phyloP scores from a whole-genome alignment of 2,797 vertebrate genomes.

The Poeciliopsis turneri region DNA sequence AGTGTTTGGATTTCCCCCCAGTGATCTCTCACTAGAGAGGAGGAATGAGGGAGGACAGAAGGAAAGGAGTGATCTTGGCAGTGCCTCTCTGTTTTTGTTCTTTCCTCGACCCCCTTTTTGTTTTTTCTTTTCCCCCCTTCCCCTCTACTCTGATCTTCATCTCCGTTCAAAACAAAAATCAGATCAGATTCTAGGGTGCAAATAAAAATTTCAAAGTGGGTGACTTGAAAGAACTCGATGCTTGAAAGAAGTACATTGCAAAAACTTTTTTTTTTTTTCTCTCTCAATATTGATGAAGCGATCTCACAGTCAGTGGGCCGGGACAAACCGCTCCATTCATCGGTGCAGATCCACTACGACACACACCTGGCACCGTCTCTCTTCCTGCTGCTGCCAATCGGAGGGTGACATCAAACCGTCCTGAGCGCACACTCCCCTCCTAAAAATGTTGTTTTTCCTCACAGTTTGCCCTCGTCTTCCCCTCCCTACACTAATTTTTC shows the following conservation, averaged over 20 bases:
- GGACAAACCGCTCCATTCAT: slow-evolving; percentile 50
- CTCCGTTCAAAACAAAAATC: background rate
- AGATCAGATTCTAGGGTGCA: background rate
- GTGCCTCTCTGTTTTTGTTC: slow-evolving; percentile 53
- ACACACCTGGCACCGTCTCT: slow-evolving; percentile 27
- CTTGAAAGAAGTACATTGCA: background rate
- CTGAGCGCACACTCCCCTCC: slow-evolving; percentile 40
- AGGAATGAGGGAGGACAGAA: slow-evolving; percentile 44
- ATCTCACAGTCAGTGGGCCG: slow-evolving; percentile 29
- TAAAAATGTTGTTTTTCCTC: slow-evolving; percentile 17
- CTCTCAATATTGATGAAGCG: background rate
- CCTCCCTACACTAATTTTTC: background rate
- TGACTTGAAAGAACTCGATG: background rate
- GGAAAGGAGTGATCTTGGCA: slow-evolving; percentile 62
- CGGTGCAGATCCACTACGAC: slow-evolving; percentile 11
- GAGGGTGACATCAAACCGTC: slow-evolving; percentile 65
- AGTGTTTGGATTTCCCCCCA: slow-evolving; percentile 80
- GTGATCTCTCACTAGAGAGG: slow-evolving; percentile 70
- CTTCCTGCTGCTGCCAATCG: slow-evolving; percentile 46
- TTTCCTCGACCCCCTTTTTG: slow-evolving; percentile 20
- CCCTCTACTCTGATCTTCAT: slow-evolving; percentile 29
- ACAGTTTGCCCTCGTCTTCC: background rate
- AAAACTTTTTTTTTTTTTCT: background rate
- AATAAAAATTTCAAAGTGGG: background rate
- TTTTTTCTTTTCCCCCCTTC: background rate